These are phyloP conservation scores for Acanthurus leucopareius DNA, from an alignment of 2,797 vertebrate species.

Conservation along the genomic window DNA sequence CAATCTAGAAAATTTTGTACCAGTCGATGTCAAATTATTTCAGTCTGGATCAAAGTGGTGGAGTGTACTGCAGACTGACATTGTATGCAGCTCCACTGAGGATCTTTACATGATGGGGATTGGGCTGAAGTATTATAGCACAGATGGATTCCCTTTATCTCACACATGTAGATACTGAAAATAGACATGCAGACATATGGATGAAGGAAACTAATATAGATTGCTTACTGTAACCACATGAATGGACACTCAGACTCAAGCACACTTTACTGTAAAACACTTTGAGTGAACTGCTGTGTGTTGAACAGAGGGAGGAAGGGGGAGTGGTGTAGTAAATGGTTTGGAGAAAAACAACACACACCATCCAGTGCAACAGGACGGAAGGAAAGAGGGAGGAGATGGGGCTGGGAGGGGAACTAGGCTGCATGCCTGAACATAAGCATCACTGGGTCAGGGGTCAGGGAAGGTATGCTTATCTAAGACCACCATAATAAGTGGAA, in stretches of 20 bases:
- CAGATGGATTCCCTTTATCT: not conserved
- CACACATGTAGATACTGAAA: not conserved
- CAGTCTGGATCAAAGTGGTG: not conserved
- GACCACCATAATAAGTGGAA: not conserved
- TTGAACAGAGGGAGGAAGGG: conserved; percentile 6
- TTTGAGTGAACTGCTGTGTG: not conserved
- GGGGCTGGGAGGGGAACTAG: conserved; percentile 36
- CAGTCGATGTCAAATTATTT: not conserved
- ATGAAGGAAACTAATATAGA: not conserved
- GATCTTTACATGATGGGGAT: not conserved
- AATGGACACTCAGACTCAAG: not conserved
- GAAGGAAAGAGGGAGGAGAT: conserved; percentile 57
- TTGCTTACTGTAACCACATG: not conserved
- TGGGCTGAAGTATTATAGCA: not conserved
- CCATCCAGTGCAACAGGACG: conserved; percentile 14
- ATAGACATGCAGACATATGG: not conserved
- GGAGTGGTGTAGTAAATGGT: not conserved
- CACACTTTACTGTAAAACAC: not conserved
- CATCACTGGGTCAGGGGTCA: conserved; percentile 61
- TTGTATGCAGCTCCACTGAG: not conserved
- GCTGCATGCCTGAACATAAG: conserved; percentile 60
- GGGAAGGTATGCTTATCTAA: conserved; percentile 19
- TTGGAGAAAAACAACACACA: conserved; percentile 33
- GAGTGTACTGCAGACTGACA: not conserved
- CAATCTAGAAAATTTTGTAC: not conserved